Evolutionary conservation across 2,797 vertebrate species (phyloP).

Genomic region (Sibirionetta formosa): DNA sequence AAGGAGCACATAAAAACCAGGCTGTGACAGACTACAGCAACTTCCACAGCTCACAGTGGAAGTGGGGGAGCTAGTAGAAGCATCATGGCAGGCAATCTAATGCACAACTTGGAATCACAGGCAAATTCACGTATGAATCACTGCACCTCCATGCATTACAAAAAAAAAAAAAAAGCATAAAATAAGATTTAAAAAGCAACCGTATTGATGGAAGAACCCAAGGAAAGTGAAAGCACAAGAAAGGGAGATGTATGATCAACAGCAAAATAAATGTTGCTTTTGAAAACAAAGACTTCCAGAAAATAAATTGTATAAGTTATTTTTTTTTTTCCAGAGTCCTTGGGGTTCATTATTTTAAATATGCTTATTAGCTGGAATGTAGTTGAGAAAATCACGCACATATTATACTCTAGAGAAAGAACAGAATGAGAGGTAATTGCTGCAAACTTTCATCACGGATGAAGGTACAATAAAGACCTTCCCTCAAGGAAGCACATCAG

Average conservation of each 20-base stretch:
- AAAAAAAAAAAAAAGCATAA: neutral
- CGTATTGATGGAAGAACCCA: neutral
- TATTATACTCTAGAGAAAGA: neutral
- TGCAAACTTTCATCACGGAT: conserved; percentile 12
- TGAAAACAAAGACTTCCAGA: conserved; percentile 1
- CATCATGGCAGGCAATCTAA: neutral
- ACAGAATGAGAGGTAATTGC: conserved; percentile 23
- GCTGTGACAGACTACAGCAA: neutral
- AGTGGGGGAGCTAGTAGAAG: neutral
- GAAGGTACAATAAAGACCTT: conserved; percentile 38
- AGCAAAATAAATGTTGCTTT: neutral
- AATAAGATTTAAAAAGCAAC: neutral
- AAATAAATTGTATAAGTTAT: neutral
- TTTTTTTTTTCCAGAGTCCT: neutral
- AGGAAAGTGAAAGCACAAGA: neutral
- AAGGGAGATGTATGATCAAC: neutral
- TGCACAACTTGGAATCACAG: neutral
- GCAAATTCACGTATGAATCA: neutral
- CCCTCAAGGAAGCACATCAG: conserved; percentile 8
- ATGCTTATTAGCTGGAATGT: neutral
- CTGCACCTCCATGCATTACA: neutral
- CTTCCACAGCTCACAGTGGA: neutral
- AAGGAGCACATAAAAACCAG: neutral
- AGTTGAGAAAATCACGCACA: neutral
- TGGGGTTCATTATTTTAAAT: conserved; percentile 15